Evolutionary conservation across 2,797 vertebrate genomes (phyloP), one percentile per base, ranked within the genome.

Genomic region (Lacerta viridis): DNA sequence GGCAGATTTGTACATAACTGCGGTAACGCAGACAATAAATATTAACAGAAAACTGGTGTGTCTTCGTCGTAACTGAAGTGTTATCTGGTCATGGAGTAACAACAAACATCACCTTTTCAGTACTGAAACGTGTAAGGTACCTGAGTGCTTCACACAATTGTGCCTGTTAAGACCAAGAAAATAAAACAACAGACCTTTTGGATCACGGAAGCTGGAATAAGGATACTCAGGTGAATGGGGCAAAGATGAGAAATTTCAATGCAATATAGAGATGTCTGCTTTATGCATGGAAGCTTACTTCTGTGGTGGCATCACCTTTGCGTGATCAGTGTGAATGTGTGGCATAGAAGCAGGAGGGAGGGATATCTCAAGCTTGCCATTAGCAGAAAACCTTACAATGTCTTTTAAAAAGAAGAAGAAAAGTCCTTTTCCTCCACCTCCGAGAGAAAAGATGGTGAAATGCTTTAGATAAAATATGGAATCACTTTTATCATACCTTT

Each of bases 1-100:
- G 98, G 96, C 96, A 97, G 98, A 98, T 98, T 98, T 98, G 97
- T 98, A 98, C 98, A 97, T 98, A 98, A 98, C 98, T 98, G 95
- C 97, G 96, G 95, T 98, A 97, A 95, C 97, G 96, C 95, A 96
- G 96, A 98, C 96, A 98, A 98, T 98, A 98, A 96, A 97, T 93
- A 95, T 95, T 96, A 97, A 97, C 92, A 93, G 1, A 86, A 93
- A 96, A 93, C 90, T 84, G 95, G 93, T 84, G 83, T 93, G 84
- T 93, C 87, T 94, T 86, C 94, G 93, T 95, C 84, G 91, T 33
- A 93, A 92, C 41, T 50, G 61, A 89, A 79, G 59, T 89, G 82
- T 89, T 93, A 29, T 82, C 39, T 46, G 91, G 43, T 36, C 77
- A 9, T 77, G 83, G 36, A 84, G 33, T 74, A 64, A 85, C 68